Evolutionary conservation across 1,140 invertebrate genomes (phyloP).

Genomic region (Pseudoatta argentina): DNA sequence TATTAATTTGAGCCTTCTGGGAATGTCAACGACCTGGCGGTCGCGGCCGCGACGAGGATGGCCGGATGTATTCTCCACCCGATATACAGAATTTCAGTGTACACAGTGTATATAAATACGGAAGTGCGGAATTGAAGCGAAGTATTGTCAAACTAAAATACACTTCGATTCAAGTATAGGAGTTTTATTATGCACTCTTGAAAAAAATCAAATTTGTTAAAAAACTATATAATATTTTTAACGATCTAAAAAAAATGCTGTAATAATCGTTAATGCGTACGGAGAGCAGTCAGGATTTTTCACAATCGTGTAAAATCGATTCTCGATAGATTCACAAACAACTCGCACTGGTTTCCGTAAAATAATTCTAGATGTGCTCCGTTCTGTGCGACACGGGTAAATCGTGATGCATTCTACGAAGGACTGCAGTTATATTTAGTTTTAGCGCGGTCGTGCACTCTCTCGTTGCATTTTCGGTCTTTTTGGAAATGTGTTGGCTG

Average conservation of each 20-base stretch:
- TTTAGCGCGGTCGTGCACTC: conserved; percentile 80
- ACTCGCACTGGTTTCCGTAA: conserved; percentile 42
- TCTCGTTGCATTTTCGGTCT: conserved; percentile 79
- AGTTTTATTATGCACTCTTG: not conserved
- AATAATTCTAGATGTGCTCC: conserved; percentile 50
- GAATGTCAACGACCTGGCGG: conserved; percentile 52
- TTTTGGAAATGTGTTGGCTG: conserved; percentile 82
- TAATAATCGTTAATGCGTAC: not conserved
- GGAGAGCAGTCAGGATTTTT: conserved; percentile 9
- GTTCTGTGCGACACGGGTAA: conserved; percentile 65
- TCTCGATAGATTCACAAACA: not conserved
- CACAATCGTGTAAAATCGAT: not conserved
- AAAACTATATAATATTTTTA: not conserved
- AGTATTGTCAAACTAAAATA: not conserved
- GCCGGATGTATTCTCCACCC: conserved; percentile 45
- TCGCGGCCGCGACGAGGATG: not conserved
- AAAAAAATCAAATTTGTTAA: not conserved
- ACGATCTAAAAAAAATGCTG: no score
- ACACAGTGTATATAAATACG: not conserved
- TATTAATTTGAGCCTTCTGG: conserved; percentile 59
- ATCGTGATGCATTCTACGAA: conserved; percentile 77
- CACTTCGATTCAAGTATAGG: not conserved
- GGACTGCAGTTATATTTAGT: conserved; percentile 83
- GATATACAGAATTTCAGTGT: not conserved
- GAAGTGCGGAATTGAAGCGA: not conserved